Percentiles rank a stretch among this genome's conserved stretches.
Conservation (phyloP, 2,888 invertebrate species). For the Mechanitis mazaeus region DNA sequence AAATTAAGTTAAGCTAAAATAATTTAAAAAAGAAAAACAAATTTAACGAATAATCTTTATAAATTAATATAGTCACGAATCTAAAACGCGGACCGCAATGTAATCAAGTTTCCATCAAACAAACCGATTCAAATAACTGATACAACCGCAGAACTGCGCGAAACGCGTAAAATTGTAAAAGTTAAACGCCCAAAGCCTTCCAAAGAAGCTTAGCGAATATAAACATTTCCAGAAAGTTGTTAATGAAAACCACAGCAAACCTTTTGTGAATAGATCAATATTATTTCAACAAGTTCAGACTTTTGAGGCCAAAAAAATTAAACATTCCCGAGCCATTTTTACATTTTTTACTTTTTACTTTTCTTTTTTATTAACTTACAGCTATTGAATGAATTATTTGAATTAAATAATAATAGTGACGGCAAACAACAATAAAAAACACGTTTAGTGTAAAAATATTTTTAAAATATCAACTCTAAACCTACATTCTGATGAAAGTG, state of each 20-base stretch:
- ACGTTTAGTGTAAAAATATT: background rate
- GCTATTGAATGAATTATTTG: too few species aligned
- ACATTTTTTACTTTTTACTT: too few species aligned
- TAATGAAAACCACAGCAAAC: conserved; percentile 41
- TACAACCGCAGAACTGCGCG: conserved; percentile 29
- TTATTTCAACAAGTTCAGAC: conserved; percentile 21
- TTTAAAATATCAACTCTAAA: conserved; percentile 15
- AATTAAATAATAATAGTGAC: too few species aligned
- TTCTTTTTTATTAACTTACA: too few species aligned
- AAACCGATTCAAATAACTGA: conserved; percentile 31
- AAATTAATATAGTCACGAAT: conserved; percentile 12
- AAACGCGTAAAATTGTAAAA: conserved; percentile 40
- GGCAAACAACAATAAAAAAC: too few species aligned
- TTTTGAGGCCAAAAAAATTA: conserved; percentile 8
- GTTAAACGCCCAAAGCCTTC: conserved; percentile 33
- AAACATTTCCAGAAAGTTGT: conserved; percentile 38
- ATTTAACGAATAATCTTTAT: background rate
- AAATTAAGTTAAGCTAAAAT: too few species aligned
- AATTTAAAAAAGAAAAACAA: background rate
- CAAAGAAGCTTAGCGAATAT: conserved; percentile 39
- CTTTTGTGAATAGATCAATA: conserved; percentile 31
- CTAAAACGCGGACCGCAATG: conserved; percentile 18
- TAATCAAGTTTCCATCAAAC: conserved; percentile 31
- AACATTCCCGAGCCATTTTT: background rate
- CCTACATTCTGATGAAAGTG: conserved; percentile 17